phyloP scores from a whole-genome alignment of 2,888 invertebrate genomes.

The Eledona agricola region DNA sequence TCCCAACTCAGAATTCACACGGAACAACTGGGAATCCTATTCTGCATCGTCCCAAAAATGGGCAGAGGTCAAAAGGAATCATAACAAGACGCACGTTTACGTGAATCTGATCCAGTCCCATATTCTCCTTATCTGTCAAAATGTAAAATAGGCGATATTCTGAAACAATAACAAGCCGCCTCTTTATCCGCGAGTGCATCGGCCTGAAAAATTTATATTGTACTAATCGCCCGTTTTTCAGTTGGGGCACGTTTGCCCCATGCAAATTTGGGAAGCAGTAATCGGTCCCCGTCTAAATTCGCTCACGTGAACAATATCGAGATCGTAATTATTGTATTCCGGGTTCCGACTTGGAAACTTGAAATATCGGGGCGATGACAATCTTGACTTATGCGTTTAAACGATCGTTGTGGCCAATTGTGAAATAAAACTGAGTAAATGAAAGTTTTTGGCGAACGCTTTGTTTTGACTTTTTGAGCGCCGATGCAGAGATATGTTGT shows the following conservation, averaged over 20 bases:
- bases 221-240: constrained; percentile 4
- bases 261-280: no score
- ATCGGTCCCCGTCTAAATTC: no score
- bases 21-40: constrained; percentile 26
- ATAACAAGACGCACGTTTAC: constrained; percentile 49
- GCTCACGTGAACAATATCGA: no score
- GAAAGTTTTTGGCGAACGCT: no score
- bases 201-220: constrained; percentile 9
- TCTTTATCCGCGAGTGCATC: constrained; percentile 6
- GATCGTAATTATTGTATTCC: no score
- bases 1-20: constrained; percentile 41
- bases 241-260: constrained; percentile 14
- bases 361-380: no score
- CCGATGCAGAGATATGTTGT: no score
- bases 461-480: no score
- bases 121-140: constrained; percentile 22
- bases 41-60: constrained; percentile 44
- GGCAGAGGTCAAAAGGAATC: constrained; percentile 48
- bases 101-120: constrained; percentile 51
- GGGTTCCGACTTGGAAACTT: no score
- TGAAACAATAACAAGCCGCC: constrained; percentile 16
- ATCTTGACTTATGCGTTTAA: no score
- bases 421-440: no score
- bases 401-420: no score
- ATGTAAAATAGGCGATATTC: constrained; percentile 23